Percentiles rank a stretch among this genome's conserved stretches.
These are phyloP conservation scores for Spodoptera picta DNA, from an alignment of 2,888 invertebrate genomes.

Conservation along the genomic window DNA sequence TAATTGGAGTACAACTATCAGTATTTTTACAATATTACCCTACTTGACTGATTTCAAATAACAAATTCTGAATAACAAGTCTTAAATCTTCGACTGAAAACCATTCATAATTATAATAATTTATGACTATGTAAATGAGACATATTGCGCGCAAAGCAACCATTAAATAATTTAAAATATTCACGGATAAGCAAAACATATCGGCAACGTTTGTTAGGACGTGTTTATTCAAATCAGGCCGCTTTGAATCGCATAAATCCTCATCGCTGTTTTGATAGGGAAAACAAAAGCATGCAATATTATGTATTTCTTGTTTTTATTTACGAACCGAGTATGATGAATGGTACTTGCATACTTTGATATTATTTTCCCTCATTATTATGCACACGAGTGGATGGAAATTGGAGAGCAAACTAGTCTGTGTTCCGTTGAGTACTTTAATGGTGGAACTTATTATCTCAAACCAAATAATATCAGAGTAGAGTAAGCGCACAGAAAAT, in stretches of 20 bases:
- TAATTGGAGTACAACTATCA: too few relatives aligned
- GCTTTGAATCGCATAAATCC: constrained; percentile 38
- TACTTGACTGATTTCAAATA: too few relatives aligned
- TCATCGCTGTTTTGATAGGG: constrained; percentile 34
- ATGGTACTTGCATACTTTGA: constrained; percentile 3
- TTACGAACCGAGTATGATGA: constrained; percentile 24
- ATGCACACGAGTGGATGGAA: constrained; percentile 15
- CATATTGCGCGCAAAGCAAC: constrained; percentile 54
- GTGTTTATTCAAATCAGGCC: constrained; percentile 52
- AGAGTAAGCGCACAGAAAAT: too few relatives aligned
- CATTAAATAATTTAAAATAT: constrained; percentile 57
- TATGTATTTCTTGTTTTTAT: constrained; percentile 30
- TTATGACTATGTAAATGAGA: constrained; percentile 27
- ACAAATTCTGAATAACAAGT: too few relatives aligned
- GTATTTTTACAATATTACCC: too few relatives aligned
- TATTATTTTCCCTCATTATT: constrained; percentile 22
- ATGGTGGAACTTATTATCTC: constrained; percentile 1
- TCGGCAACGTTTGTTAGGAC: constrained; percentile 52
- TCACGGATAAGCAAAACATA: constrained; percentile 52
- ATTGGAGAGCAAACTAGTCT: background rate
- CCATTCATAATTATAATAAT: too few relatives aligned
- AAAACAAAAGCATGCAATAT: constrained; percentile 27
- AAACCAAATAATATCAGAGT: too few relatives aligned
- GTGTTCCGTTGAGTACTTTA: background rate
- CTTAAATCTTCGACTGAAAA: too few relatives aligned